A percentile compares a stretch with the other conserved stretches of the same genome.
These are phyloP conservation scores for Arvicanthis niloticus DNA, from an alignment of 2,113 vertebrate species.

Conservation along the genomic window DNA sequence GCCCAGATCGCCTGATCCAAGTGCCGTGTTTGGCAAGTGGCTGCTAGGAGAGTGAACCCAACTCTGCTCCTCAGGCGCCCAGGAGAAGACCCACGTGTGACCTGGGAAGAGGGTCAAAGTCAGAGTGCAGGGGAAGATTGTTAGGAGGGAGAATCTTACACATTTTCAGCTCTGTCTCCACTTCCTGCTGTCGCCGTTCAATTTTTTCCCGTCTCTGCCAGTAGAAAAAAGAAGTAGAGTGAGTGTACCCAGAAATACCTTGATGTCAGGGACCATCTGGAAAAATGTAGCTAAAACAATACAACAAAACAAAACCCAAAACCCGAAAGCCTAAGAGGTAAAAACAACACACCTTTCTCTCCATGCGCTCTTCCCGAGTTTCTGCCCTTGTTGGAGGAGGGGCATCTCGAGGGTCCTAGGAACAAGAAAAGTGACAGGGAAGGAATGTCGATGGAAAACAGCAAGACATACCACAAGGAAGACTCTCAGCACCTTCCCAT, in stretches of 20 bases:
- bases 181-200: constrained; percentile 92
- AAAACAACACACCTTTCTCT: constrained; percentile 90
- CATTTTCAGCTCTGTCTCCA: constrained; percentile 94
- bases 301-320: not conserved
- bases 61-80: not conserved
- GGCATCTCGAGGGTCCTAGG: constrained; percentile 81
- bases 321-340: not conserved
- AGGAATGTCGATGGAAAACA: not conserved
- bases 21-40: not conserved
- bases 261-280: not conserved
- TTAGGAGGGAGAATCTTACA: constrained; percentile 86
- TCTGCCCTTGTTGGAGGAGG: constrained; percentile 91
- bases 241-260: not conserved
- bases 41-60: not conserved
- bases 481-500: not conserved
- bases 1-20: not conserved
- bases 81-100: not conserved
- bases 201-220: constrained; percentile 95
- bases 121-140: not conserved
- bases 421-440: constrained; percentile 58
- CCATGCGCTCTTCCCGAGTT: constrained; percentile 94
- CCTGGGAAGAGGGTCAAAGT: not conserved
- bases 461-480: not conserved
- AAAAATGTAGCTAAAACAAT: not conserved
- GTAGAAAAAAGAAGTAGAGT: constrained; percentile 5